phyloP scores from a whole-genome alignment of 2,888 invertebrate species.

The Lepidocyrtoides sp. region DNA sequence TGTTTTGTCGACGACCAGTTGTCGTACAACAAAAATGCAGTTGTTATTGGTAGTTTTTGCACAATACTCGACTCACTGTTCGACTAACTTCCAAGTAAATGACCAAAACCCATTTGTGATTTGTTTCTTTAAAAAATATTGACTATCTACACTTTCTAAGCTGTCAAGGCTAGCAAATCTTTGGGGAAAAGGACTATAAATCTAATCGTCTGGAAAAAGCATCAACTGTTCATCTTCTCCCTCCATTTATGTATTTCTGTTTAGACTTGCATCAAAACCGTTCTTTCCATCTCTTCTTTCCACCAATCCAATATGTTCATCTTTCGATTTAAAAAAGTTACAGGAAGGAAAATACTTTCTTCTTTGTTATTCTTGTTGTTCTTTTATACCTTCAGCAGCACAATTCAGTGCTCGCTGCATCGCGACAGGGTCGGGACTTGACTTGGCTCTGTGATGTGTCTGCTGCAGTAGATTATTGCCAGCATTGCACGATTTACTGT shows the following conservation, averaged over 20 bases:
- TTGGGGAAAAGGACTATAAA: neutral
- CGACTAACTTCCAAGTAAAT: too few relatives aligned
- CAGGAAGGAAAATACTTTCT: neutral
- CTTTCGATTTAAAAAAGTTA: neutral
- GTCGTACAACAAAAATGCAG: too few relatives aligned
- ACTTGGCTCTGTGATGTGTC: slow-evolving; percentile 90
- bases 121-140: too few relatives aligned
- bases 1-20: too few relatives aligned
- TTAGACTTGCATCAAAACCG: slow-evolving; percentile 62
- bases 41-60: too few relatives aligned
- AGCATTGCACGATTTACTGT: slow-evolving; percentile 69
- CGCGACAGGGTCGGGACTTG: slow-evolving; percentile 89
- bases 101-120: too few relatives aligned
- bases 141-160: too few relatives aligned
- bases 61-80: too few relatives aligned
- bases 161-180: too few relatives aligned
- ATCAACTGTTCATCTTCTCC: neutral
- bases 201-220: neutral
- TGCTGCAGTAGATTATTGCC: slow-evolving; percentile 85
- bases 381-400: slow-evolving; percentile 57
- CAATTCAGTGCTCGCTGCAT: slow-evolving; percentile 83
- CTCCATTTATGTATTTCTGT: neutral
- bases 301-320: neutral
- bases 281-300: neutral
- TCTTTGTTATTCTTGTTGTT: neutral